Percentiles rank a stretch among this genome's conserved stretches.
These are phyloP conservation scores for Aleiodes testaceus DNA, from an alignment of 2,888 invertebrate species.

Conservation along the genomic window DNA sequence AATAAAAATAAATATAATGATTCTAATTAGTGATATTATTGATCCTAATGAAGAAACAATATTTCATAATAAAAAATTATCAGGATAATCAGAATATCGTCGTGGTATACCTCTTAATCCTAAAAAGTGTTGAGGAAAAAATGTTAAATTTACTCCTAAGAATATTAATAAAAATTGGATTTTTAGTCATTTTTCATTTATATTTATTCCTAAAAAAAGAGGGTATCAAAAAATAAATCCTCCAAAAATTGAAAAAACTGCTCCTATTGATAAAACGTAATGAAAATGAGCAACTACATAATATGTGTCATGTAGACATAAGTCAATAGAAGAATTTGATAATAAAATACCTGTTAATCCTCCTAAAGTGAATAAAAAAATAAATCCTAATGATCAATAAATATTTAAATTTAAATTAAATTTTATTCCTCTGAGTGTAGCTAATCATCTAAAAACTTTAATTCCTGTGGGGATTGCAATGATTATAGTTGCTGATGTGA, in stretches of 20 bases:
- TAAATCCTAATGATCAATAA: conserved; percentile 83
- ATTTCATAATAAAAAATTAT: conserved; percentile 80
- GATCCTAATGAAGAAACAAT: conserved; percentile 81
- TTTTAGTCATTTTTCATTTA: conserved; percentile 79
- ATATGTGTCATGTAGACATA: conserved; percentile 86
- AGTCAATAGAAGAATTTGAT: conserved; percentile 85
- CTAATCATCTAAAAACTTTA: conserved; percentile 87
- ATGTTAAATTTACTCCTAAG: conserved; percentile 85
- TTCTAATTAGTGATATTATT: conserved; percentile 77
- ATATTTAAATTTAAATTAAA: conserved; percentile 77
- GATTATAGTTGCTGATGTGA: conserved; percentile 89
- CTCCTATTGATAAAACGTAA: conserved; percentile 86
- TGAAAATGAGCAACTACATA: conserved; percentile 90
- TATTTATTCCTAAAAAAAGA: conserved; percentile 77
- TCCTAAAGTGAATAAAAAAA: conserved; percentile 85
- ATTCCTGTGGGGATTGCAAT: conserved; percentile 90
- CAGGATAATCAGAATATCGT: conserved; percentile 84
- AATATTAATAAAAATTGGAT: conserved; percentile 83
- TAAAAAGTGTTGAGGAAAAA: conserved; percentile 86
- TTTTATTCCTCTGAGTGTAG: conserved; percentile 78
- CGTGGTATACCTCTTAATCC: conserved; percentile 83
- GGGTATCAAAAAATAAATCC: conserved; percentile 84
- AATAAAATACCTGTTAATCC: conserved; percentile 81
- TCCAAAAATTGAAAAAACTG: conserved; percentile 85
- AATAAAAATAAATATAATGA: conserved; percentile 78